phyloP scores from a whole-genome alignment of 2,113 vertebrate genomes.

The Parus major region DNA sequence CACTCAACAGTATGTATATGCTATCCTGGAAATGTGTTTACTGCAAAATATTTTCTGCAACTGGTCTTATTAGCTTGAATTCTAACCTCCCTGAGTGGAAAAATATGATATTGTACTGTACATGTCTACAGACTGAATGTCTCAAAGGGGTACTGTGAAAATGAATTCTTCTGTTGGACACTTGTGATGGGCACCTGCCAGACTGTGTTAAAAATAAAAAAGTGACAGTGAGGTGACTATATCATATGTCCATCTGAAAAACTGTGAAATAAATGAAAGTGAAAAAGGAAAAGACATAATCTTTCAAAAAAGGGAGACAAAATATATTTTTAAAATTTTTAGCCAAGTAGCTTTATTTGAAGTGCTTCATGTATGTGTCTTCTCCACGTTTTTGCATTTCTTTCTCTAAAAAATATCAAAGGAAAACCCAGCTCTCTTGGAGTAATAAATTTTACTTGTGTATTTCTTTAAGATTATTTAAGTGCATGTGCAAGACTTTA shows the following conservation, averaged over 20 bases:
- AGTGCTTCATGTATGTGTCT: neutral
- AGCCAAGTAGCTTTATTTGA: neutral
- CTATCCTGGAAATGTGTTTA: neutral
- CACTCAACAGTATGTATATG: neutral
- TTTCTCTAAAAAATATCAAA: neutral
- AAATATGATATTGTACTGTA: neutral
- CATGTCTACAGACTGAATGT: neutral
- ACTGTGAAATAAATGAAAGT: neutral
- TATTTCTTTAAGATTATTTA: neutral
- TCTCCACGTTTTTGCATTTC: neutral
- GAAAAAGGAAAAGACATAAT: neutral
- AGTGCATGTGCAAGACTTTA: neutral
- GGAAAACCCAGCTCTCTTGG: neutral
- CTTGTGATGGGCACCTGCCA: neutral
- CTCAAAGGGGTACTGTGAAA: neutral
- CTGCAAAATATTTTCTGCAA: neutral
- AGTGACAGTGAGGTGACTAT: neutral
- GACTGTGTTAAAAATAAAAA: neutral
- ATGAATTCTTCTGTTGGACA: rapidly evolving
- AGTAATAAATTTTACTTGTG: neutral
- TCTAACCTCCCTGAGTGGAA: neutral
- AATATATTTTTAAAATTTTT: neutral
- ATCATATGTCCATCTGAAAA: neutral
- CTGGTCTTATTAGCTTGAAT: neutral
- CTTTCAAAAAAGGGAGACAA: neutral